These are phyloP conservation scores for Drosophila littoralis DNA, from an alignment of 1,140 invertebrate species.

Conservation along the genomic window DNA sequence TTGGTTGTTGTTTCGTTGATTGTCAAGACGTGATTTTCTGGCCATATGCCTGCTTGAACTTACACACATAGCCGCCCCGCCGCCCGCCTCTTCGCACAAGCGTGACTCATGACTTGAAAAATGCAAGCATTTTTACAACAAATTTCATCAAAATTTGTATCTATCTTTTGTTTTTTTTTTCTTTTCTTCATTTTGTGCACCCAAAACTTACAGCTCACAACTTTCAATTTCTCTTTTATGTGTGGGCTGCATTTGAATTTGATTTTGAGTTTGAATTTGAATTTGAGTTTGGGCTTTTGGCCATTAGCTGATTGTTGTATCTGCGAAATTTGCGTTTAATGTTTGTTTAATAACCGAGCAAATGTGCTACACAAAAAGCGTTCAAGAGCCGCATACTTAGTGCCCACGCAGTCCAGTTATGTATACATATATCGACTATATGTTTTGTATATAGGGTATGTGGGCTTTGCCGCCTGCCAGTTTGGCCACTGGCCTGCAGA, in stretches of 20 bases:
- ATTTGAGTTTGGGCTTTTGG: constrained; percentile 18
- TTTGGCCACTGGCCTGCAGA: constrained; percentile 31
- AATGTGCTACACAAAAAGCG: constrained; percentile 60
- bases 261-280: constrained; percentile 17
- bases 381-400: constrained; percentile 73
- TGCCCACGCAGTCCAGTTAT: constrained; percentile 70
- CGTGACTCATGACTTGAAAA: constrained; percentile 11
- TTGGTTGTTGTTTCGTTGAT: constrained; percentile 30
- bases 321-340: constrained; percentile 53
- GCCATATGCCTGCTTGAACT: constrained; percentile 31
- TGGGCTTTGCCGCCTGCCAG: constrained; percentile 29
- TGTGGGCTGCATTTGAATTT: constrained; percentile 42
- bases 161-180: neutral
- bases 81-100: neutral
- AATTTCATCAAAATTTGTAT: constrained; percentile 6
- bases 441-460: constrained; percentile 18
- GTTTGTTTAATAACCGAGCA: constrained; percentile 64
- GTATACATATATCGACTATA: constrained; percentile 23
- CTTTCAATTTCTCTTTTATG: constrained; percentile 53
- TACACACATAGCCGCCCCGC: constrained; percentile 5
- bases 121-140: neutral
- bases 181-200: neutral
- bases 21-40: constrained; percentile 70
- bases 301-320: constrained; percentile 15
- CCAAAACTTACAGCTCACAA: constrained; percentile 14